Evolutionary conservation across 1,140 invertebrate species (phyloP), one percentile per base, ranked within the genome.

Genomic region (Riptortus pedestris): DNA sequence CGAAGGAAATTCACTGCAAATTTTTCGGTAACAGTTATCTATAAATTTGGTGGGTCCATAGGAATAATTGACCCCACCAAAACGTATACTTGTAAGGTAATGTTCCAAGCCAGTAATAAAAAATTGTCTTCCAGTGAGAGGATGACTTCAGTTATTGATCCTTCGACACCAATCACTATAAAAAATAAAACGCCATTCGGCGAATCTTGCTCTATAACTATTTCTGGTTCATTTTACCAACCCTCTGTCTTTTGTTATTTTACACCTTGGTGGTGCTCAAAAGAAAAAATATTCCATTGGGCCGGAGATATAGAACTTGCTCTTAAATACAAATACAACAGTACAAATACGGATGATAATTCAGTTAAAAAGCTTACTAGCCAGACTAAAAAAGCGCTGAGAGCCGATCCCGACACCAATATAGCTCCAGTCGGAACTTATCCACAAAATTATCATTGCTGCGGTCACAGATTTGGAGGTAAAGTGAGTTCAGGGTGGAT

Each of bases 401-500:
- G 14, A 7, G 31, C 14, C 31, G 5, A 38, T 5, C 31, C 5
- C 14, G 31, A 38, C 14, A 14, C 31, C 31, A n/a, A n/a, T n/a
- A n/a, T n/a, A n/a, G 5, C 5, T 7, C 31, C 31, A 38, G 5
- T 38, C 5, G 14, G 5, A 14, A 38, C 5, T 14, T 7, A 38
- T 38, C 5, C 14, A 7, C 5, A 38, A 14, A 38, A 38, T 38
- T 7, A 38, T 38, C 14, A 7, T 38, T 38, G 5, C 2, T 24
- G 7, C 12, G 51, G 51, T 55, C 51, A 55, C 14, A 2, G 51
- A 27, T 55, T 55, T 24, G 51, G 51, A 22, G 63, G 62, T 45
- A 67, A 29, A 57, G 66, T 67, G 12, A 9, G 55, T 9, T 60
- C 57, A 22, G 66, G 66, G 33, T 55, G 38, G 60, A 52, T 67